Percentiles rank a stretch among this genome's conserved stretches.
Evolutionary conservation across 2,113 vertebrate genomes (phyloP).

Genomic region (Alligator mississippiensis): DNA sequence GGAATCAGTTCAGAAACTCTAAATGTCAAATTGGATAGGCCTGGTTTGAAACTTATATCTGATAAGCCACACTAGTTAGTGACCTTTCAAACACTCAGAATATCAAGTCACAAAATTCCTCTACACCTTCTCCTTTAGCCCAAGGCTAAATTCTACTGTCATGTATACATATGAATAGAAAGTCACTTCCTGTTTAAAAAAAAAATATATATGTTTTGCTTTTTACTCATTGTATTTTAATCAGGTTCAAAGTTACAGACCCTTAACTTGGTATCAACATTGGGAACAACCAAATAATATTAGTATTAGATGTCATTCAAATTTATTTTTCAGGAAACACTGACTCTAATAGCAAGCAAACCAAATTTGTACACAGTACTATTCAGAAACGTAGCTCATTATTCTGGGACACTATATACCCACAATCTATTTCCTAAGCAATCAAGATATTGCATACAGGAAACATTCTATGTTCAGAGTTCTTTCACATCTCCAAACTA

Average conservation of each 20-base stretch:
- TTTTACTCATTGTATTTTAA: not conserved
- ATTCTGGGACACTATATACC: not conserved
- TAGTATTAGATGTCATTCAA: not conserved
- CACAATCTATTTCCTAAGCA: not conserved
- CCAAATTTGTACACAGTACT: not conserved
- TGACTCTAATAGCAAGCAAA: not conserved
- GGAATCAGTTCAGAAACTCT: conserved; percentile 27
- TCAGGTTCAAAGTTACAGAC: not conserved
- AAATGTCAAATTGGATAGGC: conserved; percentile 43
- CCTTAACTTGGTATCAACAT: not conserved
- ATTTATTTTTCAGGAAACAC: not conserved
- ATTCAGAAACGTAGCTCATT: not conserved
- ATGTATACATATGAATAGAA: not conserved
- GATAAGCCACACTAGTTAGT: not conserved
- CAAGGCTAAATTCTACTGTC: not conserved
- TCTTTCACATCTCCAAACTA: not conserved
- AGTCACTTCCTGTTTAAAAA: not conserved
- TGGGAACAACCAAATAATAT: not conserved
- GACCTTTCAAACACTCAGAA: conserved; percentile 45
- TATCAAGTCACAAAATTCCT: not conserved
- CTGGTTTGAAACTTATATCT: conserved; percentile 2
- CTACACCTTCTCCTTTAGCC: not conserved
- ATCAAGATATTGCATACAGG: not conserved
- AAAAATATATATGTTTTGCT: not conserved
- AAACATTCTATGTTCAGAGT: not conserved